phyloP scores from a whole-genome alignment of 2,113 vertebrate species.

The Pogonocichla stellata region DNA sequence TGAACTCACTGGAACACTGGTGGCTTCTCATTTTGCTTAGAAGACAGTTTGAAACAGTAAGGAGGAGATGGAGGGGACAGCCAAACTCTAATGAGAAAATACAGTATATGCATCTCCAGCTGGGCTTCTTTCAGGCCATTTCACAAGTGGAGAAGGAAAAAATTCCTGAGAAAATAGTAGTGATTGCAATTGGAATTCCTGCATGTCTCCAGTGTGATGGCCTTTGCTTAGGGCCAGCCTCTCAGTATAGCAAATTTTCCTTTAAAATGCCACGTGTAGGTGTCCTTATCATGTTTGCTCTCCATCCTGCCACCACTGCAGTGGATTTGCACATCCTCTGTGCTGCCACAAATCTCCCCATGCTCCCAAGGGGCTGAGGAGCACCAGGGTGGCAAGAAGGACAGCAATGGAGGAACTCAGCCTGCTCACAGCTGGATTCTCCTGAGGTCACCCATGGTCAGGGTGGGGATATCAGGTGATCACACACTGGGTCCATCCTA shows the following conservation, averaged over 20 bases:
- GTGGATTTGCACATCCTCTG: neutral
- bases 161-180: neutral
- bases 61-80: neutral
- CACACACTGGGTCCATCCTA: neutral
- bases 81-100: slow-evolving; percentile 41
- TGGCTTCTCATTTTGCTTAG: slow-evolving; percentile 34
- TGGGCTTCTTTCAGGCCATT: slow-evolving; percentile 34
- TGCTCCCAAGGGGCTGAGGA: neutral
- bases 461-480: neutral
- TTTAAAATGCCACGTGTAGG: neutral
- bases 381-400: neutral
- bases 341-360: neutral
- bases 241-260: neutral
- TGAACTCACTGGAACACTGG: slow-evolving; percentile 37
- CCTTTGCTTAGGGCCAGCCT: neutral
- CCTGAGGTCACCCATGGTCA: neutral
- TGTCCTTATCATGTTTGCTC: neutral
- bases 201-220: neutral
- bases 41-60: slow-evolving; percentile 14
- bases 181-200: neutral
- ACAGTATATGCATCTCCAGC: neutral
- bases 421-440: neutral
- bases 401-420: neutral
- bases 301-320: neutral
- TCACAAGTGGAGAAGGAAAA: neutral